Evolutionary conservation across 2,888 invertebrate species (phyloP).

Genomic region (Cerceris rybyensis): DNA sequence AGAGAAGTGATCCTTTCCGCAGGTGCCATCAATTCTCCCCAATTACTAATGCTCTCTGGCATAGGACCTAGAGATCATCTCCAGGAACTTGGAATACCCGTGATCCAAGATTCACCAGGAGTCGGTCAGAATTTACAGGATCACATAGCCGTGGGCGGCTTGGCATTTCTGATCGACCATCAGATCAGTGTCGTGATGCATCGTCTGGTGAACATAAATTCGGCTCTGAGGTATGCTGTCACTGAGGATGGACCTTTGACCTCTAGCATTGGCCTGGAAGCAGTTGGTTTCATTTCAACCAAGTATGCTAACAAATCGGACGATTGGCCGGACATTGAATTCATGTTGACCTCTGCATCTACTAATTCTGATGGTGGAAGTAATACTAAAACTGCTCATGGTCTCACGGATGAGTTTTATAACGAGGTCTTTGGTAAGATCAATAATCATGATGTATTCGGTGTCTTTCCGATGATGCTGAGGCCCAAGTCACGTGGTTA

Average conservation of each 20-base stretch:
- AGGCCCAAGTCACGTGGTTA: slow-evolving; percentile 93
- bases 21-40: slow-evolving; percentile 95
- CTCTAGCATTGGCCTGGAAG: slow-evolving; percentile 93
- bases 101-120: slow-evolving; percentile 90
- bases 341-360: slow-evolving; percentile 93
- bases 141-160: slow-evolving; percentile 93
- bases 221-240: slow-evolving; percentile 91
- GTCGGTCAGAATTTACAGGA: slow-evolving; percentile 95
- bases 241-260: slow-evolving; percentile 94
- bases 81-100: slow-evolving; percentile 87
- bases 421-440: slow-evolving; percentile 89
- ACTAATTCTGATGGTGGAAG: slow-evolving; percentile 93
- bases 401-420: slow-evolving; percentile 91
- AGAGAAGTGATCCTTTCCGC: slow-evolving; percentile 93
- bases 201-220: slow-evolving; percentile 91
- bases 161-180: slow-evolving; percentile 91
- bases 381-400: slow-evolving; percentile 90
- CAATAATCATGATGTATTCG: slow-evolving; percentile 89
- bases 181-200: slow-evolving; percentile 91
- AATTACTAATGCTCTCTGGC: slow-evolving; percentile 95
- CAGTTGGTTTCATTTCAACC: slow-evolving; percentile 93
- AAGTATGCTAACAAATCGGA: slow-evolving; percentile 93
- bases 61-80: slow-evolving; percentile 91
- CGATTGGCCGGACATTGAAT: slow-evolving; percentile 96
- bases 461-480: slow-evolving; percentile 94